Evolutionary conservation across 2,113 vertebrate genomes (phyloP).

Genomic region (Falcunculus frontatus): DNA sequence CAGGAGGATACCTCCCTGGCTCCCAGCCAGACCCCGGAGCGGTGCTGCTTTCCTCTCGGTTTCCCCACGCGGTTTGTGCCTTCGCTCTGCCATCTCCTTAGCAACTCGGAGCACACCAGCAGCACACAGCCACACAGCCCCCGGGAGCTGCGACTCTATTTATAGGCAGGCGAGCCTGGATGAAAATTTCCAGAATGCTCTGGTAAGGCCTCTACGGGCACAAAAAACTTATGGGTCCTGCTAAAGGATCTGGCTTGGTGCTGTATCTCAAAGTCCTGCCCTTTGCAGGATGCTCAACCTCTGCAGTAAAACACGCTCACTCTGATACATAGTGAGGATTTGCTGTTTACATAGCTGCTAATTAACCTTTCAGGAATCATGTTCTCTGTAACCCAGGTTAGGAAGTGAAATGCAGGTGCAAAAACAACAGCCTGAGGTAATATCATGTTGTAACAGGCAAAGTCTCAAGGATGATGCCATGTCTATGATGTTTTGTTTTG

Average conservation of each 20-base stretch:
- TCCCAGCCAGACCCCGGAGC: neutral
- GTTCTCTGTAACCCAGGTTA: constrained; percentile 18
- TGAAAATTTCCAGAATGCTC: constrained; percentile 48
- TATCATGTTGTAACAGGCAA: neutral
- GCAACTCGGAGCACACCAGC: constrained; percentile 42
- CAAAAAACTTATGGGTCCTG: neutral
- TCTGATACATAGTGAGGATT: neutral
- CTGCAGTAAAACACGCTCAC: neutral
- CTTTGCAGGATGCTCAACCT: neutral
- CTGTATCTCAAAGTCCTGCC: neutral
- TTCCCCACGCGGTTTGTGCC: neutral
- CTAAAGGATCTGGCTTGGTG: neutral
- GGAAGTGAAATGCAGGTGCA: constrained; percentile 55
- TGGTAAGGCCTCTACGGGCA: neutral
- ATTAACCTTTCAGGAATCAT: constrained; percentile 7
- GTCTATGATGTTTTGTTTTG: neutral
- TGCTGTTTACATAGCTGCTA: constrained; percentile 34
- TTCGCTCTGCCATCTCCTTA: constrained; percentile 43
- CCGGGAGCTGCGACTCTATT: constrained; percentile 27
- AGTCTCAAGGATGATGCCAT: constrained; percentile 26
- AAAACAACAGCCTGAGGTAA: constrained; percentile 48
- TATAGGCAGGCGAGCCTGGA: neutral
- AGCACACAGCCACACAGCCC: constrained; percentile 27
- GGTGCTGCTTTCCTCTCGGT: neutral
- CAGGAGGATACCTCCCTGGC: constrained; percentile 7